A percentile compares a stretch with the other conserved stretches of the same genome.
These are phyloP conservation scores for Hydraecia micacea DNA, from an alignment of 2,888 invertebrate genomes.

Conservation along the genomic window DNA sequence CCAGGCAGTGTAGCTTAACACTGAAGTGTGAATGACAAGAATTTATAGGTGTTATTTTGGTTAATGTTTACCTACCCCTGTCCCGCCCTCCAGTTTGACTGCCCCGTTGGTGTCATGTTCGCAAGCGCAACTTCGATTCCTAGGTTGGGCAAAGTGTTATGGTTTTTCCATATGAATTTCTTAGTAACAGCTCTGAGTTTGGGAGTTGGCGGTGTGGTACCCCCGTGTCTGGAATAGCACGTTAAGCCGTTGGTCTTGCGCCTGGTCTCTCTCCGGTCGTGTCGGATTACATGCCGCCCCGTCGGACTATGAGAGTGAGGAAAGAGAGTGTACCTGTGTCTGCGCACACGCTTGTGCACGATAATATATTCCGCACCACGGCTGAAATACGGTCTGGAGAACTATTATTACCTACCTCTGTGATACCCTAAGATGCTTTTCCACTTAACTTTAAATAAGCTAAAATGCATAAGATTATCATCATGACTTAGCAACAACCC, in stretches of 20 bases:
- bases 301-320: no score
- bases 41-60: not conserved
- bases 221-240: no score
- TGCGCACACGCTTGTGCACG: no score
- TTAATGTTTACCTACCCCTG: not conserved
- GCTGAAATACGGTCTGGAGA: no score
- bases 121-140: no score
- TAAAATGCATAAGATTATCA: not conserved
- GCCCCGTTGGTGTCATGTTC: not conserved
- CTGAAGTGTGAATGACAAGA: not conserved
- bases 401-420: not conserved
- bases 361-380: no score
- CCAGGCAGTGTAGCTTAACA: not conserved
- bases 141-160: no score
- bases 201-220: no score
- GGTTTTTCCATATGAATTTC: not conserved
- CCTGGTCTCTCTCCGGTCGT: no score
- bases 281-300: no score
- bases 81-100: not conserved
- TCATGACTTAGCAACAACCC: slow-evolving; percentile 4
- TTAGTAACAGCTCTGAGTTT: not conserved
- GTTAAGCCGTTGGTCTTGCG: no score
- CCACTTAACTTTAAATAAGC: not conserved
- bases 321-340: no score
- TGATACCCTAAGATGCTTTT: not conserved